phyloP scores from a whole-genome alignment of 1,140 invertebrate species.

The Schlechtendalia chinensis region DNA sequence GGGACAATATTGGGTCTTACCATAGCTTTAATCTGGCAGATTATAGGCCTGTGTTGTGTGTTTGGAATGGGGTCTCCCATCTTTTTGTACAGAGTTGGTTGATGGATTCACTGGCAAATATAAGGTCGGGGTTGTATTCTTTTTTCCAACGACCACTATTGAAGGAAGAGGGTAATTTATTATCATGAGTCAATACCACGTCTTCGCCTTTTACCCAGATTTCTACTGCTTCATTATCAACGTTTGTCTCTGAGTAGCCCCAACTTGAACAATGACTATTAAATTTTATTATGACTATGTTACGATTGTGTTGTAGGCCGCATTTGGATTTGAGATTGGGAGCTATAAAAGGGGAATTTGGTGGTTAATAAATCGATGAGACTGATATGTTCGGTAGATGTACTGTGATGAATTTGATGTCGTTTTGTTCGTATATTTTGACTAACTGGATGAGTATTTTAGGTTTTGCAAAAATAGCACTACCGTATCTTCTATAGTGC shows the following conservation, averaged over 20 bases:
- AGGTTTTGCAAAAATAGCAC: too few relatives aligned
- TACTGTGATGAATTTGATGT: conserved; percentile 41
- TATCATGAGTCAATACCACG: conserved; percentile 28
- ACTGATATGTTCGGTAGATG: conserved; percentile 22
- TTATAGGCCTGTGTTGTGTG: too few relatives aligned
- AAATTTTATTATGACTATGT: conserved; percentile 36
- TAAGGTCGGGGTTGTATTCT: conserved; percentile 27
- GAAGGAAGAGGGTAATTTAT: conserved; percentile 40
- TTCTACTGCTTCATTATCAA: conserved; percentile 3
- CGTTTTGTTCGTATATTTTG: conserved; percentile 21
- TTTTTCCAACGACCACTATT: too few relatives aligned
- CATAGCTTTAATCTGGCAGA: too few relatives aligned
- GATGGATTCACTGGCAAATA: conserved; percentile 42
- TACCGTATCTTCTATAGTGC: conserved; percentile 41
- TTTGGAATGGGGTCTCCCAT: conserved; percentile 39
- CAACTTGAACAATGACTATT: conserved; percentile 25
- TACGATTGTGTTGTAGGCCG: conserved; percentile 3
- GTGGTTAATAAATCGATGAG: conserved; percentile 44
- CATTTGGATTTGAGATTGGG: conserved; percentile 24
- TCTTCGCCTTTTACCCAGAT: conserved; percentile 12
- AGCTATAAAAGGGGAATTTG: conserved; percentile 33
- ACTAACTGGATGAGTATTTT: not conserved
- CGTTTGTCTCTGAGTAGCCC: conserved; percentile 26
- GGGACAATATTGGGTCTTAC: too few relatives aligned
- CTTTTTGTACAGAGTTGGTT: conserved; percentile 4